Evolutionary conservation across 2,888 invertebrate genomes (phyloP).

Genomic region (Harmothoe impar): DNA sequence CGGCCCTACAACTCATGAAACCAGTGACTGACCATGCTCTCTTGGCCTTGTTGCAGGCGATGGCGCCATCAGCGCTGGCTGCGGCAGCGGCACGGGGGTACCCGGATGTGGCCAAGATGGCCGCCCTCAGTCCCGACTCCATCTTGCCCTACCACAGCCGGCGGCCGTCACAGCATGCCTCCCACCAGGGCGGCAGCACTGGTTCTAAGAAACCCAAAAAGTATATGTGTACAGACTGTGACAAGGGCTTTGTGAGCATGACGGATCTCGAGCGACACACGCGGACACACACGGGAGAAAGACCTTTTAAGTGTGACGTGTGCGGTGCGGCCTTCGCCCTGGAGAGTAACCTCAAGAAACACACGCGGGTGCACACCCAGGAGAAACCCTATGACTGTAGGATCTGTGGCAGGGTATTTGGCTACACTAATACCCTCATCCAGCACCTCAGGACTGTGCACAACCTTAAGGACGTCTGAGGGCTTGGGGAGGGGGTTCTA

Average conservation of each 20-base stretch:
- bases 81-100: neutral
- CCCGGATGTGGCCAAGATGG: conserved; percentile 54
- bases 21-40: conserved; percentile 45
- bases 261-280: conserved; percentile 25
- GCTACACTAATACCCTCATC: conserved; percentile 21
- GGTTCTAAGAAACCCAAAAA: conserved; percentile 26
- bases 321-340: conserved; percentile 42
- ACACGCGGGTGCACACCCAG: conserved; percentile 35
- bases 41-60: conserved; percentile 34
- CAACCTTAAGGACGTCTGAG: conserved; percentile 37
- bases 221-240: conserved; percentile 29
- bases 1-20: too few species aligned
- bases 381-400: conserved; percentile 49
- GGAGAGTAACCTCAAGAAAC: conserved; percentile 50
- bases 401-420: conserved; percentile 40
- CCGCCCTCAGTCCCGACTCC: conserved; percentile 24
- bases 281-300: conserved; percentile 31
- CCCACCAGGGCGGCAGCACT: neutral
- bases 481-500: neutral
- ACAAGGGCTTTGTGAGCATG: conserved; percentile 36
- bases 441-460: conserved; percentile 37
- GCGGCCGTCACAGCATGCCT: neutral
- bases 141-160: conserved; percentile 54
- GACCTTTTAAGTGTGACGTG: conserved; percentile 43
- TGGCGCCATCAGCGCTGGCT: neutral